Conservation (phyloP, 2,113 vertebrate genomes). For the Reinhardtius hippoglossoides region DNA sequence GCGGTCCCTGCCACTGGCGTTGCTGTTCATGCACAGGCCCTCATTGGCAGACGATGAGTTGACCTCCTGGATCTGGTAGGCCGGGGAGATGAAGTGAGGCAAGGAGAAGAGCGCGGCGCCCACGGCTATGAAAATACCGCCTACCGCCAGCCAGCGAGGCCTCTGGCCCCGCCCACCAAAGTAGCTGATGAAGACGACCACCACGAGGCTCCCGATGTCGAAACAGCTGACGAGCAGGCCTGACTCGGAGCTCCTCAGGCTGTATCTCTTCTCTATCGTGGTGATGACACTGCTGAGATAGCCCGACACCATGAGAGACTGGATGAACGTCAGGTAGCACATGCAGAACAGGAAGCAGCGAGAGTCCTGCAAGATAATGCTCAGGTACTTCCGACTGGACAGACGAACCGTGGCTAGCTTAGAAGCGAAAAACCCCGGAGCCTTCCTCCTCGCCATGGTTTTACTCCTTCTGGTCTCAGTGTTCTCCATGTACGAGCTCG, state of each 20-base stretch:
- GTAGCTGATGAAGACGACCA: constrained; percentile 99
- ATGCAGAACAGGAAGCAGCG: constrained; percentile 87
- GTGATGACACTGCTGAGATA: constrained; percentile 99
- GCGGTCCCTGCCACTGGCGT: constrained; percentile 80
- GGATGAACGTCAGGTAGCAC: constrained; percentile 83
- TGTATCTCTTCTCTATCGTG: constrained; percentile 97
- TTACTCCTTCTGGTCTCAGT: constrained; percentile 60
- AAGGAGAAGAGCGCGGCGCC: constrained; percentile 95
- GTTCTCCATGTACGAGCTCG: constrained; percentile 72
- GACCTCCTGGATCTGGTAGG: constrained; percentile 94
- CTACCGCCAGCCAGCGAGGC: constrained; percentile 94
- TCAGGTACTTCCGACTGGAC: constrained; percentile 82
- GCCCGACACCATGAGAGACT: constrained; percentile 98
- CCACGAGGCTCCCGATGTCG: constrained; percentile 95
- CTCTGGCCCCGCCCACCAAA: constrained; percentile 93
- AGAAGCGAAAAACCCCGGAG: constrained; percentile 69
- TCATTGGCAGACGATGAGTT: constrained; percentile 89
- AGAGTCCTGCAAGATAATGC: constrained; percentile 88
- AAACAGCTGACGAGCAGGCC: constrained; percentile 98
- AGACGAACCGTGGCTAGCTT: constrained; percentile 67
- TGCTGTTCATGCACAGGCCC: constrained; percentile 89
- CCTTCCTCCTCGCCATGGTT: constrained; percentile 49
- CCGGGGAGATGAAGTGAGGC: constrained; percentile 97
- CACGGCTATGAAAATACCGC: constrained; percentile 91
- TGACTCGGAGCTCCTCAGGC: constrained; percentile 94